These are phyloP conservation scores for Thermophis baileyi DNA, from an alignment of 2,113 vertebrate genomes.

Conservation along the genomic window DNA sequence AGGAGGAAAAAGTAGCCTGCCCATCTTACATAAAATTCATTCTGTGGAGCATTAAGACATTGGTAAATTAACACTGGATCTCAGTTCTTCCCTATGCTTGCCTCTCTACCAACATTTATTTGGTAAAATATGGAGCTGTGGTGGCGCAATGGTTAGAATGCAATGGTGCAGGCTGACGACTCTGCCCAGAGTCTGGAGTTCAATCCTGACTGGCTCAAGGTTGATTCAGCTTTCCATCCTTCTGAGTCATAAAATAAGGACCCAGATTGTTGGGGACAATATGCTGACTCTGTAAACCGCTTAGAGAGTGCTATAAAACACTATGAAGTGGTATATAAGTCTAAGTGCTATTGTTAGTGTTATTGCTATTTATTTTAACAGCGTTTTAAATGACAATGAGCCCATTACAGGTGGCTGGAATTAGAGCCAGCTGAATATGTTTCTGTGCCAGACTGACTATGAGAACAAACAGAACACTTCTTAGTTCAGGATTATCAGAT, in stretches of 20 bases:
- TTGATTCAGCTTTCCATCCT: background rate
- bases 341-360: background rate
- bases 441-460: background rate
- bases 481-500: background rate
- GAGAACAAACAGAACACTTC: background rate
- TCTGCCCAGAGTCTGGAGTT: background rate
- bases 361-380: slow-evolving; percentile 3
- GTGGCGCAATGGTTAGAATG: background rate
- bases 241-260: background rate
- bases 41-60: background rate
- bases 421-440: background rate
- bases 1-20: background rate
- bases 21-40: background rate
- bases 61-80: accelerated
- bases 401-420: background rate
- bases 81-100: background rate
- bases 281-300: background rate
- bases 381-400: background rate
- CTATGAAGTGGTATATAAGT: background rate
- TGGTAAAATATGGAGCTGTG: background rate
- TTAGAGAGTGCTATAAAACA: background rate
- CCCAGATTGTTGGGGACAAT: background rate
- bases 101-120: background rate
- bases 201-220: background rate
- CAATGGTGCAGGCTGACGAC: background rate